Base-by-base conservation (phyloP, 2,888 invertebrate genomes). In the Tineola bisselliella region DNA sequence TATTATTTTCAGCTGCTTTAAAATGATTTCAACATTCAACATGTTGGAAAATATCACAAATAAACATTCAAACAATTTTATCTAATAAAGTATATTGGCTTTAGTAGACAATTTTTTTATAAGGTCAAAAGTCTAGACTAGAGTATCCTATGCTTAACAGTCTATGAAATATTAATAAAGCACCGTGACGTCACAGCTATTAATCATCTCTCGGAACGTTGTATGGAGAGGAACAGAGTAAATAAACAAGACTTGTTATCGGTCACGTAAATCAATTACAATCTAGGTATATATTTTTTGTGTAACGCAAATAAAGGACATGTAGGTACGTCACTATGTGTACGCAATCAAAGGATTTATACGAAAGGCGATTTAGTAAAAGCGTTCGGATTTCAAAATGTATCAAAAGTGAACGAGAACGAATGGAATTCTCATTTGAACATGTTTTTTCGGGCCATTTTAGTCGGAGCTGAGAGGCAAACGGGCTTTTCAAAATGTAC, bases 401-500 rank as follows among this genome's bases (percentile, higher is more conserved):
- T 13, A 30, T 58, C 15, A 56, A 58, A 58, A 31, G 31, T 33
- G 15, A 58, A 58, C 58, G 25, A 4, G 25, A 52, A 30, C 25
- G 33, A 58, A 58, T 33, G 33, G 33, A 33, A 58, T 33, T 58
- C 58, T 58, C 33, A 33, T 33, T 58, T 58, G 31, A 15, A 58
- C 33, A 15, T 58, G 31, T 58, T 58, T 58, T 58, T 58, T 58
- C 33, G 13, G 1, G 54, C 4, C 25, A 19, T 25, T 54, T 19
- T 54, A 54, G 54, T 54, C 54, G 3, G 25, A 54, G 60, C 25
- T 69, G 68, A 25, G 54, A 54, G 54, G 48, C 48, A 48, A 17
- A 48, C 48, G 17, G 10, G 54, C 19, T 25, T 54, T 25, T 54
- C 54, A 54, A 5, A 48, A 6, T 73, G 74, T 72, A 74, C 77